A percentile compares a stretch with the other conserved stretches of the same genome.
Evolutionary conservation across 1,140 invertebrate genomes (phyloP).

Genomic region (Bombus soroeensis): DNA sequence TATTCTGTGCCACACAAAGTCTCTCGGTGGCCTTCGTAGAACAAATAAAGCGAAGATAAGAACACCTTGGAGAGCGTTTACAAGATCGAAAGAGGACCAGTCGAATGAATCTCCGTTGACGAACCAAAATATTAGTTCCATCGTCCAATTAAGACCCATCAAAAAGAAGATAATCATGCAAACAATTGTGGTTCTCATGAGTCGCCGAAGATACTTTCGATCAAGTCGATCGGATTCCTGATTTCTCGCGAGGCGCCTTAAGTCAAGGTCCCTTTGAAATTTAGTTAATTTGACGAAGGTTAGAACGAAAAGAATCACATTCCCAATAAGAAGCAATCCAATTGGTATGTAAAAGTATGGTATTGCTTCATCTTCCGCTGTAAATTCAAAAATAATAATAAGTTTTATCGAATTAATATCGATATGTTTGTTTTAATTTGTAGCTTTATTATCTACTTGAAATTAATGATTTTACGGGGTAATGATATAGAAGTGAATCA

Average conservation of each 20-base stretch:
- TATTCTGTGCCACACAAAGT: constrained; percentile 76
- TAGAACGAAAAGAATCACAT: constrained; percentile 83
- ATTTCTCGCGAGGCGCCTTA: constrained; percentile 74
- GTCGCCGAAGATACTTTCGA: constrained; percentile 69
- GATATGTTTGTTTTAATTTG: not conserved
- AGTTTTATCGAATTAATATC: not conserved
- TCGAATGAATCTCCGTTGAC: constrained; percentile 76
- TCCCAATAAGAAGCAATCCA: constrained; percentile 83
- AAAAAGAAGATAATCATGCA: constrained; percentile 83
- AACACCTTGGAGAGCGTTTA: constrained; percentile 83
- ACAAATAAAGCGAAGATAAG: constrained; percentile 83
- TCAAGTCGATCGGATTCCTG: constrained; percentile 74
- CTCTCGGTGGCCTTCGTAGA: constrained; percentile 81
- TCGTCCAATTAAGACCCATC: constrained; percentile 84
- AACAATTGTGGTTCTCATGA: constrained; percentile 77
- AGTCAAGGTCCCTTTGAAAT: constrained; percentile 76
- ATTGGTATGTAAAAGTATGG: constrained; percentile 86
- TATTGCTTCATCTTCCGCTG: constrained; percentile 84
- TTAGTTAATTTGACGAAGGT: constrained; percentile 78
- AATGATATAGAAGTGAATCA: not conserved
- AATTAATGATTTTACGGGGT: too few species aligned
- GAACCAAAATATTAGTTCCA: constrained; percentile 83
- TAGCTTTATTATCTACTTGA: too few species aligned
- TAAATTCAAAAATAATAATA: constrained; percentile 47
- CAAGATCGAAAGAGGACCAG: constrained; percentile 83